Evolutionary conservation across 2,888 invertebrate species (phyloP), one percentile per base, ranked within the genome.

Genomic region (Drosophila anomalata): DNA sequence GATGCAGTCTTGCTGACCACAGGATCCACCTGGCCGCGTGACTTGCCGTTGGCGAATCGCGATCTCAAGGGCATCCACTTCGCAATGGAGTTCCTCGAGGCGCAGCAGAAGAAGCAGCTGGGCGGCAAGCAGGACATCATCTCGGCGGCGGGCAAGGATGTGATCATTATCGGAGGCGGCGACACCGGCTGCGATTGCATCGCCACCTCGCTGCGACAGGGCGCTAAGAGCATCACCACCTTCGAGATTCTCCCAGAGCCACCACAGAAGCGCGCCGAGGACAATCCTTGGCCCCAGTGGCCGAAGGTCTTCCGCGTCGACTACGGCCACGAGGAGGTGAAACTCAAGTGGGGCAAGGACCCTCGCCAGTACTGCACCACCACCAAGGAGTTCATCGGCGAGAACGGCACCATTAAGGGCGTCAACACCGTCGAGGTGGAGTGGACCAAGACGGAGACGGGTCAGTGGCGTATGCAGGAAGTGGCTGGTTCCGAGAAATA

Each of bases 281-380:
- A 98, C 91, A 99, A 99, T 92, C 99, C 99, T 0, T 99, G 99
- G 99, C 99, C 99, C 2, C 98, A 99, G 90, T 99, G 97, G 96
- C 99, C 99, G 0, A 94, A 97, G 89, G 96, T 98, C 24, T 99
- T 99, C 94, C 95, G 96, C 81, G 96, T 99, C 24, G 99, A 99
- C 92, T 99, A 99, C 90, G 99, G 99, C 0, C 99, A 99, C 89
- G 99, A 99, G 87, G 99, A 99, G 92, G 98, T 97, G 2, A 95
- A 95, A 89, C 94, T 97, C n/a, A 96, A 96, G 89, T 96, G 95
- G 90, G 98, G 98, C 11, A 94, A 95, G 41, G 99, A 99, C 92
- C 99, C 99, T 2, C 94, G 99, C 59, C 95, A 96, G 85, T 99
- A 97, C 93, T 96, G 96, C 75, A 97, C 98, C 54, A 94, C 98